phyloP scores from a whole-genome alignment of 2,113 vertebrate genomes.

The Corythaeola cristata region DNA sequence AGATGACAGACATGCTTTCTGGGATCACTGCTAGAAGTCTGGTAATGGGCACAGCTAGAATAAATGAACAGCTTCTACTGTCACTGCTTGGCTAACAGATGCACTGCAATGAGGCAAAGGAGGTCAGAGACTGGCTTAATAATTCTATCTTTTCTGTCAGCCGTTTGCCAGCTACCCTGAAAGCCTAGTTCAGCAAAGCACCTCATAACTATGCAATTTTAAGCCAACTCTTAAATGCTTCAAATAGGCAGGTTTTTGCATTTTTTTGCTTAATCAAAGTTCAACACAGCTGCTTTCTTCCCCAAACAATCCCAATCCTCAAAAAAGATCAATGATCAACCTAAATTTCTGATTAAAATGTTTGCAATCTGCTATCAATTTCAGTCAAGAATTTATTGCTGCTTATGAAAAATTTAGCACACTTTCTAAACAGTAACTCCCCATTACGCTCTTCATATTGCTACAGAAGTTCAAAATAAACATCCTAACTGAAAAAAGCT shows the following conservation, averaged over 20 bases:
- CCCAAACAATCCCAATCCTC: neutral
- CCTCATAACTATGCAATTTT: neutral
- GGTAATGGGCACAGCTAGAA: neutral
- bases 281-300: neutral
- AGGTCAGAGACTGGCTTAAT: neutral
- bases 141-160: neutral
- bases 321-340: neutral
- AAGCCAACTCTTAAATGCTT: neutral
- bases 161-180: neutral
- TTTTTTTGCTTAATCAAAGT: neutral
- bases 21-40: neutral
- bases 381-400: neutral
- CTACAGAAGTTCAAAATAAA: neutral
- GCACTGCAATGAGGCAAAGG: accelerated
- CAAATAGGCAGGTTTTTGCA: neutral
- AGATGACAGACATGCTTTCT: neutral
- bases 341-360: neutral
- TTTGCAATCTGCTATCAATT: neutral
- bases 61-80: neutral
- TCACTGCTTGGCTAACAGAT: neutral
- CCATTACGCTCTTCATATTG: neutral
- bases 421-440: neutral
- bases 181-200: neutral
- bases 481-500: slow-evolving; percentile 9
- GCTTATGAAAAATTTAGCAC: neutral